These are phyloP conservation scores for Trichopria drosophilae DNA, from an alignment of 2,888 invertebrate species.

Conservation along the genomic window DNA sequence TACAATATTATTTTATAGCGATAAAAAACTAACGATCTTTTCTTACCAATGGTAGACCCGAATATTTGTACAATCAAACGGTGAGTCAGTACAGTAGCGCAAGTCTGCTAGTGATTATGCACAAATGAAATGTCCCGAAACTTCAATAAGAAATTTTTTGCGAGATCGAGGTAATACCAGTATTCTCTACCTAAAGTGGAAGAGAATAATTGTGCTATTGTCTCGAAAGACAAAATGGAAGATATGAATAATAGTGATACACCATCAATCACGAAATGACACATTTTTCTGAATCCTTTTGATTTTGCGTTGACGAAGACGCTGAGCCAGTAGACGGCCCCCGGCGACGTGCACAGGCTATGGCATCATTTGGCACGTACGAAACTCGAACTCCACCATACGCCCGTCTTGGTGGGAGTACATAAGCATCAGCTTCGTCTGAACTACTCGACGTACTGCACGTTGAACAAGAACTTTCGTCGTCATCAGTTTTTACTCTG, in stretches of 20 bases:
- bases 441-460: slow-evolving; percentile 82
- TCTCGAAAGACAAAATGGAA: slow-evolving; percentile 47
- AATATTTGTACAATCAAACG: no score
- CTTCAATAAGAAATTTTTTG: no score
- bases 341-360: slow-evolving; percentile 78
- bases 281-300: slow-evolving; percentile 78
- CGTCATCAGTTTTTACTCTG: slow-evolving; percentile 52
- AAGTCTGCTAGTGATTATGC: no score
- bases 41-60: no score
- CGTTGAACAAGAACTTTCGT: slow-evolving; percentile 83
- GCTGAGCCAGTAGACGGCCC: slow-evolving; percentile 23
- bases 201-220: no score
- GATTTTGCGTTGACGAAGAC: slow-evolving; percentile 37
- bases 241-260: no score
- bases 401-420: slow-evolving; percentile 78
- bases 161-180: no score
- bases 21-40: no score
- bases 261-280: slow-evolving; percentile 75
- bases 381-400: slow-evolving; percentile 88
- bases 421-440: slow-evolving; percentile 85
- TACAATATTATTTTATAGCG: no score
- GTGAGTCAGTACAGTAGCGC: no score
- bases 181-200: no score
- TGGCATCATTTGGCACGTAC: slow-evolving; percentile 89
- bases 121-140: no score